phyloP scores from a whole-genome alignment of 2,888 invertebrate species.

The Hipparchia semele region DNA sequence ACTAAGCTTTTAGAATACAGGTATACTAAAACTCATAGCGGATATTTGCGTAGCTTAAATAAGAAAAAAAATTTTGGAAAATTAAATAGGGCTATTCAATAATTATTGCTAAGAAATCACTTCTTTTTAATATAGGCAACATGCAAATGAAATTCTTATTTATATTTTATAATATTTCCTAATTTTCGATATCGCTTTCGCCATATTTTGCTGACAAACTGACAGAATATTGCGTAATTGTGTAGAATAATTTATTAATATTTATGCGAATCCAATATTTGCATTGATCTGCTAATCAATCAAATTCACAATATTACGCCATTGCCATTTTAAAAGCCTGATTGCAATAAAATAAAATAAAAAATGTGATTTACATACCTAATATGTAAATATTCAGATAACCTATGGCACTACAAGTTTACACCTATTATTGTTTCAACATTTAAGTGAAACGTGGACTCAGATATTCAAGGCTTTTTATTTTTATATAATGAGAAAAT shows the following conservation, averaged over 20 bases:
- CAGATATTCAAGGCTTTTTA: not conserved
- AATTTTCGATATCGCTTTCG: too few species aligned
- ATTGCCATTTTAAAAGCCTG: conserved; percentile 1
- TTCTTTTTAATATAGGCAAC: too few species aligned
- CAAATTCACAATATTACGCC: conserved; percentile 9
- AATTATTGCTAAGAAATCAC: too few species aligned
- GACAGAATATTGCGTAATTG: not conserved
- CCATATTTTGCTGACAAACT: not conserved
- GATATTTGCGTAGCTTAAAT: too few species aligned
- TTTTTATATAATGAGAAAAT: too few species aligned
- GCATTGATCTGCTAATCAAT: conserved; percentile 7
- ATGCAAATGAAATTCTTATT: too few species aligned
- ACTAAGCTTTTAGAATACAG: too few species aligned
- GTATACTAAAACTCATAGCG: too few species aligned
- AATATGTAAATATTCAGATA: not conserved
- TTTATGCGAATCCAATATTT: not conserved
- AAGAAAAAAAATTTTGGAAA: too few species aligned
- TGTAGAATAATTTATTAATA: conserved; percentile 7
- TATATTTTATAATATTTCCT: too few species aligned
- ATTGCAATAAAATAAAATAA: not conserved
- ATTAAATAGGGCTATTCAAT: too few species aligned
- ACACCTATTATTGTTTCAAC: not conserved
- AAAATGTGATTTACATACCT: not conserved
- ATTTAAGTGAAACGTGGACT: not conserved
- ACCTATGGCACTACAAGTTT: not conserved